Conservation (phyloP, 2,113 vertebrate genomes). For the Stictonetta naevosa region DNA sequence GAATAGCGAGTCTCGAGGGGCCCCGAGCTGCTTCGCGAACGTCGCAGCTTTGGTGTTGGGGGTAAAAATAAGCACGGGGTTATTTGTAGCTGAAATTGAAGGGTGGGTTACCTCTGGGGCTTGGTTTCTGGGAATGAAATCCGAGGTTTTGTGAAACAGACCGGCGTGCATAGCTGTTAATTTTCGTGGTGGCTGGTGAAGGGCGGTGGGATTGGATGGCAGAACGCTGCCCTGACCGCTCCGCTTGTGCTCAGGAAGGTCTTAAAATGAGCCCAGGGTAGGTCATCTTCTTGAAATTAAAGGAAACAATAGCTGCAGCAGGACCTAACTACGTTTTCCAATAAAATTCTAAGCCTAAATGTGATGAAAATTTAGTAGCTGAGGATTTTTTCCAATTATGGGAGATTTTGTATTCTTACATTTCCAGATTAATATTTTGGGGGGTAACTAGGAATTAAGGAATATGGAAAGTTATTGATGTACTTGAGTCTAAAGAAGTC, state of each 20-base stretch:
- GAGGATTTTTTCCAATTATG: neutral
- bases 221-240: neutral
- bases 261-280: neutral
- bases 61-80: neutral
- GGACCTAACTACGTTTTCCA: neutral
- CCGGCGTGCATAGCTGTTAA: fast-evolving
- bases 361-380: neutral
- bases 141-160: neutral
- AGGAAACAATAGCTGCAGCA: neutral
- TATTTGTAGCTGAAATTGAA: neutral
- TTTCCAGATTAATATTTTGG: neutral
- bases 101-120: neutral
- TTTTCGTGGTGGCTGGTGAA: neutral
- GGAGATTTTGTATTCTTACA: neutral
- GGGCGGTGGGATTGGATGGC: neutral
- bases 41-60: neutral
- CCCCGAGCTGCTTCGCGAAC: neutral
- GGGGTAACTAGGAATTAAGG: neutral
- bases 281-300: neutral
- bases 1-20: fast-evolving
- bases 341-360: neutral
- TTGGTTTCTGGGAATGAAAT: neutral
- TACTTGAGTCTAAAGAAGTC: neutral
- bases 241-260: neutral
- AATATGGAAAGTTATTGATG: neutral